These are phyloP conservation scores for Colossoma macropomum DNA, from an alignment of 2,113 vertebrate species.

Conservation along the genomic window DNA sequence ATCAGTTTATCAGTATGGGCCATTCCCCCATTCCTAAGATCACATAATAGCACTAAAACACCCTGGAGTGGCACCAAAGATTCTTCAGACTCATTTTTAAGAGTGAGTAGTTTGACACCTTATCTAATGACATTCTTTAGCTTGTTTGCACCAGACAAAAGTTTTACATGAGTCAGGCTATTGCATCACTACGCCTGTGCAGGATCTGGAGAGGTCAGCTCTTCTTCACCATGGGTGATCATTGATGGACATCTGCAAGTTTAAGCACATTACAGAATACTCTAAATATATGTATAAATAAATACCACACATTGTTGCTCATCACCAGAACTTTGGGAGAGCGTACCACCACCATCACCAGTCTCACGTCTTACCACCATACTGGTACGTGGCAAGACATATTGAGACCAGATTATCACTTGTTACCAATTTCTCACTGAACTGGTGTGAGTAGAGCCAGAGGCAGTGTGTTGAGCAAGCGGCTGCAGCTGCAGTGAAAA, in stretches of 20 bases:
- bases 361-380: neutral
- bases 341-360: neutral
- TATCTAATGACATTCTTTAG: neutral
- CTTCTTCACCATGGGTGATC: neutral
- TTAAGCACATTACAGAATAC: neutral
- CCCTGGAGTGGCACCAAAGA: too few relatives aligned
- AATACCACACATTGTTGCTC: neutral
- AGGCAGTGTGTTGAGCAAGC: conserved; percentile 22
- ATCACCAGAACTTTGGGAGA: neutral
- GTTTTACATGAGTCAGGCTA: neutral
- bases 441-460: conserved; percentile 15
- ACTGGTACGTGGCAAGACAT: conserved; percentile 2
- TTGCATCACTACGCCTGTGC: neutral
- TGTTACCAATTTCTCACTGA: conserved; percentile 31
- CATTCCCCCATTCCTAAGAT: too few relatives aligned
- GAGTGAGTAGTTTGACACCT: neutral
- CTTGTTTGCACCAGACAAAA: neutral
- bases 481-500: conserved; percentile 49
- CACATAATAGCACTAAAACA: too few relatives aligned
- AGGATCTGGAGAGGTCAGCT: neutral
- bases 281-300: too few relatives aligned
- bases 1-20: too few relatives aligned
- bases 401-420: conserved; percentile 16
- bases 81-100: too few relatives aligned
- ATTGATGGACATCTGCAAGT: neutral